phyloP scores from a whole-genome alignment of 2,888 invertebrate genomes.

The Agonum fuliginosum region DNA sequence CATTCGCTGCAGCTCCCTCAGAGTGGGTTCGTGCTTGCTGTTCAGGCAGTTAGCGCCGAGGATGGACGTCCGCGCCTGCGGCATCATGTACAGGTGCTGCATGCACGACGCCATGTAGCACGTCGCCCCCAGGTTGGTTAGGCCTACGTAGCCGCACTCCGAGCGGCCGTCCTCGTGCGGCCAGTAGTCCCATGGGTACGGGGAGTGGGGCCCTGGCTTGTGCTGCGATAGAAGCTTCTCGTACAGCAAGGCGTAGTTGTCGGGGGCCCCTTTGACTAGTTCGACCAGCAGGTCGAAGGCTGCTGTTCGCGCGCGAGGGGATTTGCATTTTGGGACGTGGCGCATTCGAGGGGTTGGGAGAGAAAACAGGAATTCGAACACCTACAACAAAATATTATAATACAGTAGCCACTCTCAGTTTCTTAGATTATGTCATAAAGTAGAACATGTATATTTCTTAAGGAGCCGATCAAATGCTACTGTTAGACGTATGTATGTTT shows the following conservation, averaged over 20 bases:
- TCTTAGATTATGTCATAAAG: too few relatives aligned
- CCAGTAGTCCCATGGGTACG: slow-evolving; percentile 98
- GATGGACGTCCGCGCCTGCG: slow-evolving; percentile 90
- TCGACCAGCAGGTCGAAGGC: slow-evolving; percentile 94
- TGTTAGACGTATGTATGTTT: too few relatives aligned
- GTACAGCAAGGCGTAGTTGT: slow-evolving; percentile 90
- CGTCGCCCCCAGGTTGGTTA: slow-evolving; percentile 96
- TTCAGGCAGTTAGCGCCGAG: slow-evolving; percentile 82
- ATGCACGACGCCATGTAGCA: slow-evolving; percentile 99
- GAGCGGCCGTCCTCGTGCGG: slow-evolving; percentile 96
- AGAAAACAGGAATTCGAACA: slow-evolving; percentile 92
- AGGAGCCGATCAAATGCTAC: too few relatives aligned
- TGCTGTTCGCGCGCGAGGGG: slow-evolving; percentile 90
- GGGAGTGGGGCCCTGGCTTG: slow-evolving; percentile 86
- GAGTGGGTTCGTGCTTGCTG: slow-evolving; percentile 87
- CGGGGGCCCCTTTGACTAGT: slow-evolving; percentile 87
- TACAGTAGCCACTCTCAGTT: too few relatives aligned
- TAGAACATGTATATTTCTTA: too few relatives aligned
- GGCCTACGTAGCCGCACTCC: slow-evolving; percentile 95
- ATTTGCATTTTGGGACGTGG: slow-evolving; percentile 94
- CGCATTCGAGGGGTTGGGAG: slow-evolving; percentile 90
- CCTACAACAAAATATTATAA: slow-evolving; percentile 73
- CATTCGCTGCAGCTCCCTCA: slow-evolving; percentile 94
- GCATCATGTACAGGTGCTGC: slow-evolving; percentile 98
- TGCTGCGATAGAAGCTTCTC: slow-evolving; percentile 90